Evolutionary conservation across 2,113 vertebrate genomes (phyloP).

Genomic region (Elephantulus edwardii): DNA sequence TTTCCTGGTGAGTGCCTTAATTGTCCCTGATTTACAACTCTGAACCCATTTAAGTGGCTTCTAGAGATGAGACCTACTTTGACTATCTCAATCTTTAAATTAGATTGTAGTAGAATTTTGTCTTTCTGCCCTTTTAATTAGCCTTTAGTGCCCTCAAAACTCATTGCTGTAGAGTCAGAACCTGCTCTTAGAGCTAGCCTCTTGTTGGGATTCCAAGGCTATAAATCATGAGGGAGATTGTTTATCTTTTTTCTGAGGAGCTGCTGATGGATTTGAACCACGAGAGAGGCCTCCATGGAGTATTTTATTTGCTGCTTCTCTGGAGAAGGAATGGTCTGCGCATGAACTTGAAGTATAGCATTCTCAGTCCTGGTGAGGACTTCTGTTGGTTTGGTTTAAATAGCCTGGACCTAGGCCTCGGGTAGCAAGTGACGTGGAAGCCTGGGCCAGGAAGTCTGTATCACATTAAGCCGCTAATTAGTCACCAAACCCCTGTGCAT

Average conservation of each 20-base stretch:
- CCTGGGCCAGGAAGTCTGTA: not conserved
- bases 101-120: slow-evolving; percentile 19
- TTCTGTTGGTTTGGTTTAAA: not conserved
- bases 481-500: not conserved
- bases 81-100: slow-evolving; percentile 8
- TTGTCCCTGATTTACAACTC: not conserved
- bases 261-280: too few species aligned
- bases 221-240: too few species aligned
- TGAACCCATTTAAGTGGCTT: slow-evolving; percentile 7
- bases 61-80: slow-evolving; percentile 35
- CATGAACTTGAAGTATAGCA: not conserved
- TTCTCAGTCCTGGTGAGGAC: not conserved
- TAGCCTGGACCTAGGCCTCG: not conserved
- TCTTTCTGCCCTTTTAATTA: slow-evolving; percentile 7
- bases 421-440: slow-evolving; percentile 17
- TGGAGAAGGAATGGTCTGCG: not conserved
- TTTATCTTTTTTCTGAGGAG: too few species aligned
- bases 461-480: not conserved
- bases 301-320: too few species aligned
- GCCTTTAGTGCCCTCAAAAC: not conserved
- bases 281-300: too few species aligned
- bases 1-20: not conserved
- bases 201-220: too few species aligned
- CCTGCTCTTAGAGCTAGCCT: too few species aligned
- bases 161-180: too few species aligned